Base-by-base conservation (phyloP, 1,140 invertebrate genomes). In the Drosophila jambulina region DNA sequence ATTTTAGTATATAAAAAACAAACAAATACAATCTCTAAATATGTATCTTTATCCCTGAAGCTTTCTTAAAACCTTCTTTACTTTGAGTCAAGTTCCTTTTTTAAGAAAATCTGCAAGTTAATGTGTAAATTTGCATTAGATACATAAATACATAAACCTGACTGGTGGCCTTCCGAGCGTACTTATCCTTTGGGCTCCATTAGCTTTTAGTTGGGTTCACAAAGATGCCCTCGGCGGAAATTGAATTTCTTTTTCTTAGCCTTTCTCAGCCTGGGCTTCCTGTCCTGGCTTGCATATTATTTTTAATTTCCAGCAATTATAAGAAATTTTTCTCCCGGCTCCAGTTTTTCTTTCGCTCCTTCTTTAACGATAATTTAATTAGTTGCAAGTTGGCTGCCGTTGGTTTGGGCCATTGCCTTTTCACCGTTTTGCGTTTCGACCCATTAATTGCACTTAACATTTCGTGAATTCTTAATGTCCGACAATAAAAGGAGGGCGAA, bases 361-460 rank as follows among this genome's bases (percentile, higher is more conserved):
- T 74, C 59, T 56, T 49, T 87, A 82, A 86, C 80, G 78, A 82
- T 86, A 86, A 86, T 86, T 86, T 86, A 86, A 86, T 86, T 86
- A 86, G 82, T 64, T 82, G 82, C 78, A 79, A 86, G 79, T 82
- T 71, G 61, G 61, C 59, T 79, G 63, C 40, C 49, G 58, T 78
- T 42, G 62, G 53, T 76, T 76, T 48, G 51, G 42, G 49, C 49
- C 32, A 29, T 43, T 60, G 68, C 25, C 65, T 61, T 78, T 81
- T 61, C 36, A 59, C 74, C 65, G 45, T 45, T 75, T 69, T 48
- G 43, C 42, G 54, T 59, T 64, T 62, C 61, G 71, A 69, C 72
- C 77, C 84, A 88, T 88, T 88, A 87, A 88, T 67, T 87, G 84
- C 84, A 88, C 80, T 87, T 88, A 87, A 87, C 77, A 75, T 84